phyloP scores from a whole-genome alignment of 2,113 vertebrate species.

The Aptenodytes forsteri region DNA sequence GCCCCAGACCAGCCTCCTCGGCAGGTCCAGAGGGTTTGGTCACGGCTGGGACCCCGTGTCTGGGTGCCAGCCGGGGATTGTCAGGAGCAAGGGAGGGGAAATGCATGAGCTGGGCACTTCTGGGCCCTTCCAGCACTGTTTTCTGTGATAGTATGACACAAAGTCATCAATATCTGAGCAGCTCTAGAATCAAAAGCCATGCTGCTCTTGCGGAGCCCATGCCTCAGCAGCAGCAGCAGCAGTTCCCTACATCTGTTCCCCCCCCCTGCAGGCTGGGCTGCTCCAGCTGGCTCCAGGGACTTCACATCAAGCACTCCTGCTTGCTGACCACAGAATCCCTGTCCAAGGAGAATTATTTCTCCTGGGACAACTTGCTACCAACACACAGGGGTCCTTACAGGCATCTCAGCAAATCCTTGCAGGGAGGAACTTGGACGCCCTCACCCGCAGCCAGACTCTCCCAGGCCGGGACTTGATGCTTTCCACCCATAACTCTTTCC shows the following conservation, averaged over 20 bases:
- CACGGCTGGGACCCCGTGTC: accelerated
- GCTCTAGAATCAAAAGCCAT: not conserved
- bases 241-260: not conserved
- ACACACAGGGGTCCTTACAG: not conserved
- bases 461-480: not conserved
- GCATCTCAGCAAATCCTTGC: not conserved
- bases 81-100: not conserved
- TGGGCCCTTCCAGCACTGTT: not conserved
- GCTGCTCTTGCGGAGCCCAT: not conserved
- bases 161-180: not conserved
- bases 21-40: not conserved
- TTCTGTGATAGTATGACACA: not conserved
- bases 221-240: not conserved
- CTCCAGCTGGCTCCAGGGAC: not conserved
- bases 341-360: not conserved
- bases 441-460: not conserved
- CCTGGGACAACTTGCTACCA: not conserved
- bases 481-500: not conserved
- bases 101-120: not conserved
- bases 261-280: not conserved
- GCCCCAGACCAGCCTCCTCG: not conserved
- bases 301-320: not conserved
- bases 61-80: not conserved
- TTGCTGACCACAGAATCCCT: not conserved
- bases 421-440: not conserved